Percentiles rank a stretch among this genome's conserved stretches.
Evolutionary conservation across 2,888 invertebrate species (phyloP).

Genomic region (Cataglyphis cursor): DNA sequence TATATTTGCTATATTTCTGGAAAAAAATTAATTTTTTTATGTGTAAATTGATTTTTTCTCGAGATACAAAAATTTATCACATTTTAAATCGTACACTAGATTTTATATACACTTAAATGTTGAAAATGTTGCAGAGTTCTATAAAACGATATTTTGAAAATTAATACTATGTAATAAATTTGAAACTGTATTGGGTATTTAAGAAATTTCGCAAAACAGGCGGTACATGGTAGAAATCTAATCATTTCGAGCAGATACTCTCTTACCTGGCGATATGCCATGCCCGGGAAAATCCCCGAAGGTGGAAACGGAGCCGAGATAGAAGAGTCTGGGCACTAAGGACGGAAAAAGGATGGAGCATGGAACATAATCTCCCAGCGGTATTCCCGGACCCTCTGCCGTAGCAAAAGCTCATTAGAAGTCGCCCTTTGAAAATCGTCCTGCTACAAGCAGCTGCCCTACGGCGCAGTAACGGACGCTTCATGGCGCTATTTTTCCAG

Average conservation of each 20-base stretch:
- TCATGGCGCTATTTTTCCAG: not conserved
- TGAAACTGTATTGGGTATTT: not conserved
- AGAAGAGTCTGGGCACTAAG: constrained; percentile 51
- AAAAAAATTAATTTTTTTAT: not conserved
- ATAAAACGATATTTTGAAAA: not conserved
- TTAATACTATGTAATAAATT: not conserved
- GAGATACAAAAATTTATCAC: not conserved
- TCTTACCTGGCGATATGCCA: constrained; percentile 11
- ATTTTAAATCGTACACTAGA: not conserved
- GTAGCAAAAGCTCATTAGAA: constrained; percentile 52
- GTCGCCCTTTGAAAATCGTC: constrained; percentile 50
- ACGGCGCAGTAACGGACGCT: constrained; percentile 44
- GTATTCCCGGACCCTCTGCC: constrained; percentile 34
- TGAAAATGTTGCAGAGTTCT: not conserved
- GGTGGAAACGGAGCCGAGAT: constrained; percentile 4
- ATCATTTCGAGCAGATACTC: not conserved
- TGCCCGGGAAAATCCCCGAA: constrained; percentile 19
- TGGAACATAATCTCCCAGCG: constrained; percentile 35
- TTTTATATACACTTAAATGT: not conserved
- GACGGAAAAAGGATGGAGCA: constrained; percentile 47
- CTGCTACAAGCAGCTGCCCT: constrained; percentile 44
- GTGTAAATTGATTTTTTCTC: not conserved
- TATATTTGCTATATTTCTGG: not conserved
- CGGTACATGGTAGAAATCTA: constrained; percentile 6
- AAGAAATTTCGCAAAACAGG: not conserved